Evolutionary conservation across 2,113 vertebrate genomes (phyloP).

Genomic region (Calidris pygmaea): DNA sequence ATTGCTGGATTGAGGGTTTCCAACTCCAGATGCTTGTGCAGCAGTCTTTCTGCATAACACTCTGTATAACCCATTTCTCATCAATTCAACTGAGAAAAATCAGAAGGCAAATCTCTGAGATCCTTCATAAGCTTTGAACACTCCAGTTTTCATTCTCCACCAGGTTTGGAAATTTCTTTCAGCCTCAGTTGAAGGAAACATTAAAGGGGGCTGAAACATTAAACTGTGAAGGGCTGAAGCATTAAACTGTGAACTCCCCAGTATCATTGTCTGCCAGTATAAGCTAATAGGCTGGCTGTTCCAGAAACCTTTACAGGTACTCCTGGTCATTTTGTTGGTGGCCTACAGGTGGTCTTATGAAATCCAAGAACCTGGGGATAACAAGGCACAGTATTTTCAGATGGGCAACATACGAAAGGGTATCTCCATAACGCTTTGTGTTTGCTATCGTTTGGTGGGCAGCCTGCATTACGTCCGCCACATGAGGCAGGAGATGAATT

Average conservation of each 20-base stretch:
- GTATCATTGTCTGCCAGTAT: neutral
- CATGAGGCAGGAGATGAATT: neutral
- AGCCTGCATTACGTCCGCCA: rapidly evolving
- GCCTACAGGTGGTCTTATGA: neutral
- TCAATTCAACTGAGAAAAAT: neutral
- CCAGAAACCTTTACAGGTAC: neutral
- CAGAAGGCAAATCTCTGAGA: neutral
- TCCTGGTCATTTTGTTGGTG: neutral
- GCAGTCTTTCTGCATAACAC: neutral
- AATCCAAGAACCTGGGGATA: neutral
- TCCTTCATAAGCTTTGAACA: neutral
- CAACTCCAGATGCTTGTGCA: neutral
- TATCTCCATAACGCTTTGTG: neutral
- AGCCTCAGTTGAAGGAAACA: neutral
- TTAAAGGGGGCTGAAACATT: neutral
- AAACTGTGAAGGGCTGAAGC: neutral
- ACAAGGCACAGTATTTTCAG: neutral
- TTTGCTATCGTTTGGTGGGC: neutral
- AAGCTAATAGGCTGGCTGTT: neutral
- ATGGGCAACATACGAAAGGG: neutral
- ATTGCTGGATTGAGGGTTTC: conserved; percentile 12
- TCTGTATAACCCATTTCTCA: neutral
- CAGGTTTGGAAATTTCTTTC: neutral
- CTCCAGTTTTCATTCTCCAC: neutral
- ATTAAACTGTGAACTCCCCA: neutral